Evolutionary conservation across 2,888 invertebrate species (phyloP).

Genomic region (Ectemnius continuus): DNA sequence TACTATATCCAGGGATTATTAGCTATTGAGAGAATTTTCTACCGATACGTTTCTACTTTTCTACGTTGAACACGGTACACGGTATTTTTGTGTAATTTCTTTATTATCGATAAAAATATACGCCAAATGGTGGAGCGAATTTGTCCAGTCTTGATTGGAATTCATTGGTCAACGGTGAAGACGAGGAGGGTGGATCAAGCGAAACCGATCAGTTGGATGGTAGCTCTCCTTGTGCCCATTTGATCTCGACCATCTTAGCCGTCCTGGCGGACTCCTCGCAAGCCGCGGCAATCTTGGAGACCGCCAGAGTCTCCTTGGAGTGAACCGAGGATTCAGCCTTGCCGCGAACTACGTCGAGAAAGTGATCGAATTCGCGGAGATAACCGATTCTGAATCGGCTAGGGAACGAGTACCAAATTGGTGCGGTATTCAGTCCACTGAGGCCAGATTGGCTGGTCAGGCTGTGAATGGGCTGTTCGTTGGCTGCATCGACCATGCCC

Average conservation of each 20-base stretch:
- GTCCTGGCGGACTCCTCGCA: slow-evolving; percentile 81
- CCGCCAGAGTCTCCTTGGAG: slow-evolving; percentile 80
- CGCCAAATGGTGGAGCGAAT: slow-evolving; percentile 27
- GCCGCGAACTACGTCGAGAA: slow-evolving; percentile 81
- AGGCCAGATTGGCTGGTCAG: slow-evolving; percentile 77
- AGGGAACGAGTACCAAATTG: slow-evolving; percentile 83
- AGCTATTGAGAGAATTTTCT: slow-evolving; percentile 39
- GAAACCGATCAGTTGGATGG: slow-evolving; percentile 55
- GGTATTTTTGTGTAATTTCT: slow-evolving; percentile 59
- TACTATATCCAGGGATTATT: background rate
- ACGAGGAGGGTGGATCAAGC: too few species aligned
- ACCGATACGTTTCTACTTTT: slow-evolving; percentile 46
- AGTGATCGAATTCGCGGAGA: slow-evolving; percentile 81
- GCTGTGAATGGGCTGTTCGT: slow-evolving; percentile 79
- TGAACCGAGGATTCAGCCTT: slow-evolving; percentile 76
- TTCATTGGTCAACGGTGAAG: background rate
- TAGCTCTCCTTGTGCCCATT: slow-evolving; percentile 79
- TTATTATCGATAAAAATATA: slow-evolving; percentile 47
- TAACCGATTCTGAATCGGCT: slow-evolving; percentile 81
- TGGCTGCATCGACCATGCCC: slow-evolving; percentile 81
- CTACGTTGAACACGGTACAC: slow-evolving; percentile 31
- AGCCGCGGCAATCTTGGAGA: slow-evolving; percentile 81
- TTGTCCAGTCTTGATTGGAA: slow-evolving; percentile 7
- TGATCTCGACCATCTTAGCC: slow-evolving; percentile 79
- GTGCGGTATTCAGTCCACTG: slow-evolving; percentile 77